A percentile compares a stretch with the other conserved stretches of the same genome.
phyloP scores from a whole-genome alignment of 2,888 invertebrate genomes.

The Helobdella robusta region DNA sequence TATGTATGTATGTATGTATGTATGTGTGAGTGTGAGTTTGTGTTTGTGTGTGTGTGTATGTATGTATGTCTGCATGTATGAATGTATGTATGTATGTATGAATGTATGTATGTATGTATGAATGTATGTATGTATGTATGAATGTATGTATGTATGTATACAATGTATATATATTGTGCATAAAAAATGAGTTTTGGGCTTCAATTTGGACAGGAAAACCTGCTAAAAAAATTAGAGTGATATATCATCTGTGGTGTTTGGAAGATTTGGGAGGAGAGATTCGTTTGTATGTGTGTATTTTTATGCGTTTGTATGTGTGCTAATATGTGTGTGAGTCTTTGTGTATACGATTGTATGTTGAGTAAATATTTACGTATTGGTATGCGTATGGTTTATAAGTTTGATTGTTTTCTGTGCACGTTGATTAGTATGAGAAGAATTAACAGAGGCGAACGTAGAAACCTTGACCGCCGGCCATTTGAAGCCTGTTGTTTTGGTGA shows the following conservation, averaged over 20 bases:
- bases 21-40: not conserved
- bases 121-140: constrained; percentile 1
- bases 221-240: too few relatives aligned
- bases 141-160: not conserved
- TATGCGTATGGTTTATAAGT: not conserved
- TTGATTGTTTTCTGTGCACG: not conserved
- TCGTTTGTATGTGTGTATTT: not conserved
- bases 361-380: not conserved
- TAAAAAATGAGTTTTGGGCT: too few relatives aligned
- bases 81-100: constrained; percentile 1
- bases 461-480: too few relatives aligned
- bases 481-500: too few relatives aligned
- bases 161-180: too few relatives aligned
- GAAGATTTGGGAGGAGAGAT: not conserved
- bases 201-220: too few relatives aligned
- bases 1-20: constrained; percentile 2
- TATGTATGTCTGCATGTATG: not conserved
- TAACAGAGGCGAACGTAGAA: too few relatives aligned
- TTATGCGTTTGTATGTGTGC: not conserved
- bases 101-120: constrained; percentile 1
- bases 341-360: not conserved
- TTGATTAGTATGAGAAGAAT: too few relatives aligned
- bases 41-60: not conserved
- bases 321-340: not conserved
- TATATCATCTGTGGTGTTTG: too few relatives aligned